Evolutionary conservation across 2,113 vertebrate genomes (phyloP).

Genomic region (Halcyon senegalensis): DNA sequence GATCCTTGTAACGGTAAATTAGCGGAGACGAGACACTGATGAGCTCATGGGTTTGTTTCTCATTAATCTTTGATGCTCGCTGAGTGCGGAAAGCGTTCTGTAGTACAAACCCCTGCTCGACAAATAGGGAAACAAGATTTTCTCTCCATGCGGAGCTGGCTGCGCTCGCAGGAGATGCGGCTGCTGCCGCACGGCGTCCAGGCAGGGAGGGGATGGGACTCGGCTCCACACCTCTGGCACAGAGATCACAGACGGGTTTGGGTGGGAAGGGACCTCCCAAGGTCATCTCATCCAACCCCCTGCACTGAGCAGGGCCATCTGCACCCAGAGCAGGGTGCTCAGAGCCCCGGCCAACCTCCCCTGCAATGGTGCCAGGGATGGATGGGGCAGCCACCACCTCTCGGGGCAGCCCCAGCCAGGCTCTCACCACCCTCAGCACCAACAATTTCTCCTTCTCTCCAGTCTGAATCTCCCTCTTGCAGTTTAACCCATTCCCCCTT

Average conservation of each 20-base stretch:
- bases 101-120: constrained; percentile 3
- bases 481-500: background rate
- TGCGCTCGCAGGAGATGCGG: no score
- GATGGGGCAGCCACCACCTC: no score
- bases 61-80: constrained; percentile 68
- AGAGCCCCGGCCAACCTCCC: background rate
- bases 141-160: background rate
- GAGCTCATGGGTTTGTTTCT: constrained; percentile 58
- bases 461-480: no score
- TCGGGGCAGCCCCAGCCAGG: no score
- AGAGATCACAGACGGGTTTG: background rate
- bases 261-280: background rate
- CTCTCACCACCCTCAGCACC: no score
- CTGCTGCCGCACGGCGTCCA: background rate
- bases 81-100: constrained; percentile 13
- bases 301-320: background rate
- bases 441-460: no score
- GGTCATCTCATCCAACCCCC: background rate
- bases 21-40: constrained; percentile 26
- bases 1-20: constrained; percentile 44
- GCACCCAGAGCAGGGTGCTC: background rate
- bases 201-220: background rate
- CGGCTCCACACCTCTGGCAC: background rate
- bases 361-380: no score
- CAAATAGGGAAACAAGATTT: background rate